Evolutionary conservation across 1,140 invertebrate species (phyloP), one percentile per base, ranked within the genome.

Genomic region (Leptinotarsa lineolata): DNA sequence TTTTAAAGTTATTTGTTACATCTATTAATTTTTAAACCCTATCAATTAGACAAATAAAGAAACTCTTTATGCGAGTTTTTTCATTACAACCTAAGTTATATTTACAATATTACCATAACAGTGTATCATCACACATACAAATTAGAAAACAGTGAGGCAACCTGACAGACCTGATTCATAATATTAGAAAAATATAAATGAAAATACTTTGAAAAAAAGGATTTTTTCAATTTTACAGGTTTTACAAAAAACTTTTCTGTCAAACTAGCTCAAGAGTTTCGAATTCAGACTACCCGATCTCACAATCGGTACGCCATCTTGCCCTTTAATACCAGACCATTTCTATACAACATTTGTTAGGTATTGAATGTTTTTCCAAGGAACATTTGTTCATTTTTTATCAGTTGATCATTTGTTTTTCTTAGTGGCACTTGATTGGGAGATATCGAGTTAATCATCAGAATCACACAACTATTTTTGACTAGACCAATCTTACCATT

Each of bases 321-420:
- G 71, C 82, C 82, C 82, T 81, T 81, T 82, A 81, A 81, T 82
- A 82, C 80, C 82, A 81, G 72, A 82, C 74, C 73, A 46, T 58
- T 16, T 68, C 22, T 39, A 39, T 45, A 73, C 68, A 79, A 80
- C 68, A 74, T 77, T 76, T 30, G 65, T 74, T 73, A 67, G 72
- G 46, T 76, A 65, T 67, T 81, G 81, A 83, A 81, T 83, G 81
- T 82, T 81, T 78, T 77, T 72, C 78, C 77, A 68, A 83, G 81
- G 81, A 83, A 83, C 81, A 81, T 82, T 79, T 79, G 73, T 81
- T 76, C 70, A 73, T 79, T 78, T 74, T 76, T 45, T 20, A 59
- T 63, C 21, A 45, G 24, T 24, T 73, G 15, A 60, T 70, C 54
- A 20, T 71, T 69, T 69, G 24, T 69, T 69, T 69, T 54, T 73